Percentiles rank a stretch among this genome's conserved stretches.
Evolutionary conservation across 2,113 vertebrate species (phyloP).

Genomic region (Trachemys scripta): DNA sequence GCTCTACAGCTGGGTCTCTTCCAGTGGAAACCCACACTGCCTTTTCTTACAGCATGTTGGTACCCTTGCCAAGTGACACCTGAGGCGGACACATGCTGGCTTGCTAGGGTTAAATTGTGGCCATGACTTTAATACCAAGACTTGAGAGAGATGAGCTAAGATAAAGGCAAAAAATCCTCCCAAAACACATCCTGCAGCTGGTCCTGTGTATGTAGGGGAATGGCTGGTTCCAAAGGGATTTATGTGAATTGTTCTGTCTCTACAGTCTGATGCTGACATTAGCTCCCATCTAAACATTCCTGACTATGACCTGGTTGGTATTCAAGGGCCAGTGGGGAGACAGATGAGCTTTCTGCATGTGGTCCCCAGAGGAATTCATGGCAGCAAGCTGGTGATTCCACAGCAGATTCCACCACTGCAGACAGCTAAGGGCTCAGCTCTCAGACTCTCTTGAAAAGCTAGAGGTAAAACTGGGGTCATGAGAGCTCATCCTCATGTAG

Average conservation of each 20-base stretch:
- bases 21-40: not conserved
- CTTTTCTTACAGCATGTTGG: not conserved
- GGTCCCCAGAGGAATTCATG: constrained; percentile 6
- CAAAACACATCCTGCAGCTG: not conserved
- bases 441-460: constrained; percentile 31
- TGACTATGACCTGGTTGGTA: constrained; percentile 30
- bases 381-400: constrained; percentile 55
- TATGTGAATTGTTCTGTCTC: constrained; percentile 45
- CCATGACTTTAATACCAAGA: not conserved
- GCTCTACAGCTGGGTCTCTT: not conserved
- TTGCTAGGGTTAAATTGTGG: constrained; percentile 2
- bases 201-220: not conserved
- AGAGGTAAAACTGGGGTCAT: constrained; percentile 64
- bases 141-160: not conserved
- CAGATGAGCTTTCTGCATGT: constrained; percentile 37
- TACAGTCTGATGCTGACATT: constrained; percentile 49
- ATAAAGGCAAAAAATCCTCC: not conserved
- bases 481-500: constrained; percentile 39
- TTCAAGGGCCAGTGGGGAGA: not conserved
- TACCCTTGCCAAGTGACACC: not conserved
- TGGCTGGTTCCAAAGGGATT: constrained; percentile 30
- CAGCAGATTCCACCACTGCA: constrained; percentile 21
- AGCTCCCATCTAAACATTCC: constrained; percentile 47
- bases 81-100: not conserved
- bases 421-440: not conserved